A percentile compares a stretch with the other conserved stretches of the same genome.
These are phyloP conservation scores for Miichthys miiuy DNA, from an alignment of 2,797 vertebrate genomes.

Conservation along the genomic window DNA sequence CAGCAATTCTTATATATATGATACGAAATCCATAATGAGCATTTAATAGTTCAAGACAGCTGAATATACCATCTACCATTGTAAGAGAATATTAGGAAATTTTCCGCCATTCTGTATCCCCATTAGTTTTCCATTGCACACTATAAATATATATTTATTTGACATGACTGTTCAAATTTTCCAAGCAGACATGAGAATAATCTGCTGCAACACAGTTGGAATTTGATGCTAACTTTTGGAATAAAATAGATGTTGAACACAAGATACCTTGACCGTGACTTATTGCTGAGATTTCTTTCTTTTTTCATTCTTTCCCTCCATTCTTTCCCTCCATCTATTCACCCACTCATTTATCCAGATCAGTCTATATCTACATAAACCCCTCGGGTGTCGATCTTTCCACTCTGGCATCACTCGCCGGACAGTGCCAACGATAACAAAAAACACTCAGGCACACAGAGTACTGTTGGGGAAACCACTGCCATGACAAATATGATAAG, in stretches of 20 bases:
- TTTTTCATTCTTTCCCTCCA: neutral
- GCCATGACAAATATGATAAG: conserved; percentile 49
- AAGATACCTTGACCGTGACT: neutral
- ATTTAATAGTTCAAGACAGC: conserved; percentile 15
- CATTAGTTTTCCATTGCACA: conserved; percentile 28
- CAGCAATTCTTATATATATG: neutral
- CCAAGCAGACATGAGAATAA: neutral
- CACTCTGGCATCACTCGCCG: conserved; percentile 23
- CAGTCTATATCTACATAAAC: neutral
- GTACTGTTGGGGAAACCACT: conserved; percentile 26
- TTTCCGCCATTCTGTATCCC: neutral
- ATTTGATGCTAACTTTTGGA: neutral
- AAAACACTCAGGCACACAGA: conserved; percentile 20
- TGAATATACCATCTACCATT: conserved; percentile 1
- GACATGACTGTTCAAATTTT: neutral
- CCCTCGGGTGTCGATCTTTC: conserved; percentile 22
- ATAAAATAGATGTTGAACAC: neutral
- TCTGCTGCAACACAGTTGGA: too few species aligned
- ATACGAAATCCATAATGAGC: conserved; percentile 21
- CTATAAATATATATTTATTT: conserved; percentile 25
- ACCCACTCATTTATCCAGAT: conserved; percentile 6
- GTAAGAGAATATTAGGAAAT: neutral
- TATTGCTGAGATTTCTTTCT: neutral
- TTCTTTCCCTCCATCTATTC: conserved; percentile 16
- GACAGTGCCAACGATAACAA: conserved; percentile 34